These are phyloP conservation scores for Ascaphus truei DNA, from an alignment of 2,113 vertebrate species.

Conservation along the genomic window DNA sequence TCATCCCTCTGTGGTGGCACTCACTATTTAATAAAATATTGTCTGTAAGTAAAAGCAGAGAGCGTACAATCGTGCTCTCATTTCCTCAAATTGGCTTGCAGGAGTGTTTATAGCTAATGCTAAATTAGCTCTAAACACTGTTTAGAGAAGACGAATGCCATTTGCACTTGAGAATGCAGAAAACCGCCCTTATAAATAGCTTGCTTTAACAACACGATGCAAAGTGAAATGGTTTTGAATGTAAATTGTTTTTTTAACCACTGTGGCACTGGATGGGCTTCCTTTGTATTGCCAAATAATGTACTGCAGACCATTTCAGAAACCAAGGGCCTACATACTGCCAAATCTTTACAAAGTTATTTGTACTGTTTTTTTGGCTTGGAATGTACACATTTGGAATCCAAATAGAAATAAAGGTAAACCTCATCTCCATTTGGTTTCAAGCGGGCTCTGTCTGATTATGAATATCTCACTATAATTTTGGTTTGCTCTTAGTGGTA, in stretches of 20 bases:
- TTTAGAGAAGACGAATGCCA: background rate
- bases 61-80: background rate
- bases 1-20: background rate
- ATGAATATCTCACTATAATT: too few species aligned
- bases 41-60: background rate
- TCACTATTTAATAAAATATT: background rate
- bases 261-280: background rate
- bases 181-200: background rate
- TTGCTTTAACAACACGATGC: background rate
- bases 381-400: background rate
- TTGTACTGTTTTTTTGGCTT: too few species aligned
- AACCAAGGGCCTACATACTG: background rate
- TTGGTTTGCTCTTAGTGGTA: too few species aligned
- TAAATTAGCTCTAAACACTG: background rate
- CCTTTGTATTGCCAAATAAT: background rate
- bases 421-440: too few species aligned
- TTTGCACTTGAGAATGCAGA: background rate
- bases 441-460: too few species aligned
- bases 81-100: background rate
- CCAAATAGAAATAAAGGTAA: background rate
- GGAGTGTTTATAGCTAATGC: background rate
- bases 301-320: background rate
- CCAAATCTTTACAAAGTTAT: too few species aligned
- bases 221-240: background rate
- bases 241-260: background rate